Evolutionary conservation across 2,113 vertebrate species (phyloP), one percentile per base, ranked within the genome.

Genomic region (Peromyscus leucopus): DNA sequence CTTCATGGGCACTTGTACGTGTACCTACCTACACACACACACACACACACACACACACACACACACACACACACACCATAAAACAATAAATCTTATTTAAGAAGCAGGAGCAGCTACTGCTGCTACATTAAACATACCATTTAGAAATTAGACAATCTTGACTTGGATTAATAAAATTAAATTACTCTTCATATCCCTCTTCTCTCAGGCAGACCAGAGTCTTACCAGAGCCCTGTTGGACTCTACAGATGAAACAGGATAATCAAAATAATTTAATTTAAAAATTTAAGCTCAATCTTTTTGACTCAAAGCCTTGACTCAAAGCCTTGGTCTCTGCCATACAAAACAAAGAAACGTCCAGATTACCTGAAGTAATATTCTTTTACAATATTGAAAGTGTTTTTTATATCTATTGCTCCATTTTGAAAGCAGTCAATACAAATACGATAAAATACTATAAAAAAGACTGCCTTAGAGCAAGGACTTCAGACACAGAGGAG

Each of bases 261-360:
- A 46, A 51, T 89, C 55, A 57, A 51, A 86, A 89, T 13, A 80
- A 80, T 95, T 95, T 17, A 84, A 22, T 22, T 85, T 96, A 51
- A 17, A 83, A 93, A 75, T 94, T 87, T 36, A 78, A 22, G 95
- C 61, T 90, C 57, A 55, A 0, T 89, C 85, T 89, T 12, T 83
- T 51, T 87, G 63, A 94, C 76, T 92, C 31, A 91, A 95, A 96
- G 22, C 31, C 26, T 75, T 96, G 82, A 94, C 76, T 92, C 31
- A 91, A 95, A 96, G 22, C 31, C 26, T 75, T 96, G 82, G 39
- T 89, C 2, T 95, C 46, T 90, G 36, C 93, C 61, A 82, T 3
- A 61, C 55, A 82, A 59, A 76, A 59, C 74, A 90, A 95, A 39
- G 59, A 75, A 72, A 22, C 2, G 87, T 69, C 51, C 51, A 78